These are phyloP conservation scores for Marcusenius ussheri DNA, from an alignment of 2,113 vertebrate genomes.

Conservation along the genomic window DNA sequence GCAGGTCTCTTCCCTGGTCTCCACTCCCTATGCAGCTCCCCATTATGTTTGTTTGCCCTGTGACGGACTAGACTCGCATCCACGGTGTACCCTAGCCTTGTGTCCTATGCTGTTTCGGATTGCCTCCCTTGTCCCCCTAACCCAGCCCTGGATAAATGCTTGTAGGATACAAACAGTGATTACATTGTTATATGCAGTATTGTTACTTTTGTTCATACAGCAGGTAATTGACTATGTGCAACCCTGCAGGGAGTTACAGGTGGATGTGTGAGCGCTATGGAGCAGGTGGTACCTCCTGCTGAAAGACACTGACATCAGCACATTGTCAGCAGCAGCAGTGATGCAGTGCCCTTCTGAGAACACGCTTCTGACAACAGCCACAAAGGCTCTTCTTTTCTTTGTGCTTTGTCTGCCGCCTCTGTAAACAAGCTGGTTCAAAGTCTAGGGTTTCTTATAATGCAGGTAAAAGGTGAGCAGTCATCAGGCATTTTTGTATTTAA, in stretches of 20 bases:
- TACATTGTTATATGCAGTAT: background rate
- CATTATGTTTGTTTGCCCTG: background rate
- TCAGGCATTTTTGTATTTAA: background rate
- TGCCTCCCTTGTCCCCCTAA: background rate
- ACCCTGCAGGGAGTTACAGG: background rate
- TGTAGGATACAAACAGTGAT: background rate
- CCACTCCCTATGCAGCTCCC: background rate
- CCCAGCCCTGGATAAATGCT: background rate
- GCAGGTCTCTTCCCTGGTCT: background rate
- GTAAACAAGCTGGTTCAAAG: background rate
- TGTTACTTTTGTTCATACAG: background rate
- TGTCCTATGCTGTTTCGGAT: background rate
- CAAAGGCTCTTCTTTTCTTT: background rate
- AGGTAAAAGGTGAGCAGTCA: background rate
- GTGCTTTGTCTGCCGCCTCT: background rate
- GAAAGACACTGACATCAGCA: background rate
- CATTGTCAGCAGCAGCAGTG: background rate
- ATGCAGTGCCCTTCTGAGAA: background rate
- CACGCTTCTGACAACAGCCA: background rate
- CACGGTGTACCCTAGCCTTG: background rate
- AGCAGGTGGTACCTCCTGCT: background rate
- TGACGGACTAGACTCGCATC: background rate
- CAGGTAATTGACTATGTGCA: background rate
- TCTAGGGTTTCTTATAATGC: background rate
- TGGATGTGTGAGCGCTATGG: background rate